Evolutionary conservation across 2,797 vertebrate genomes (phyloP).

Genomic region (Taenioides sp.): DNA sequence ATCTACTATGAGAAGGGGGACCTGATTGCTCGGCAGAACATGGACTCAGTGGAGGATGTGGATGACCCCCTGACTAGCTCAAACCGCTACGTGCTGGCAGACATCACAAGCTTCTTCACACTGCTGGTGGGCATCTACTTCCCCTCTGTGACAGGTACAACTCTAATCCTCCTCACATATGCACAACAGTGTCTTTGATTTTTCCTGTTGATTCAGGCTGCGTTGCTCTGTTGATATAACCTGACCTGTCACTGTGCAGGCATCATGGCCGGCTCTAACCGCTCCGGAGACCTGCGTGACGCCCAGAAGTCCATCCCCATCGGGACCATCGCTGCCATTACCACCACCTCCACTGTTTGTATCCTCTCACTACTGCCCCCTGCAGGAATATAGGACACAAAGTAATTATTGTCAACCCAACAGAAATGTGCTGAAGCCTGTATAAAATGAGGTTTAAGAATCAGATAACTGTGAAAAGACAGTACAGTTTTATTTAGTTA

Average conservation of each 20-base stretch:
- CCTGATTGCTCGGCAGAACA: constrained; percentile 77
- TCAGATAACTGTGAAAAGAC: too few relatives aligned
- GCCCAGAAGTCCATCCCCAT: constrained; percentile 97
- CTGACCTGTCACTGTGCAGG: constrained; percentile 68
- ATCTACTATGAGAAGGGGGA: constrained; percentile 88
- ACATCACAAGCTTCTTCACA: constrained; percentile 96
- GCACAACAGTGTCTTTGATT: background rate
- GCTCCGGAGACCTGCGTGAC: constrained; percentile 93
- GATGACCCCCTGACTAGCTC: constrained; percentile 78
- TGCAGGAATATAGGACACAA: constrained; percentile 13
- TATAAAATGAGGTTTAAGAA: too few relatives aligned
- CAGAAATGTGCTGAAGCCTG: too few relatives aligned
- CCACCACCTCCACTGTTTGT: constrained; percentile 95
- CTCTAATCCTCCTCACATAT: background rate
- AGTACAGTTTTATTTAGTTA: too few relatives aligned
- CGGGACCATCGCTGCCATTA: constrained; percentile 95
- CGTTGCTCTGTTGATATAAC: constrained; percentile 11
- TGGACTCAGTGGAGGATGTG: constrained; percentile 68
- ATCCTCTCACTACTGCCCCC: constrained; percentile 78
- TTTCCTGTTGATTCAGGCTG: constrained; percentile 13
- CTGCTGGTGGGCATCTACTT: constrained; percentile 97
- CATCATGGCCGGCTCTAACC: constrained; percentile 98
- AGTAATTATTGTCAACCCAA: background rate
- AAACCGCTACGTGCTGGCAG: constrained; percentile 91
- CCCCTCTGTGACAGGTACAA: constrained; percentile 93